Base-by-base conservation (phyloP, 2,888 invertebrate genomes). In the Pandemis heparana region DNA sequence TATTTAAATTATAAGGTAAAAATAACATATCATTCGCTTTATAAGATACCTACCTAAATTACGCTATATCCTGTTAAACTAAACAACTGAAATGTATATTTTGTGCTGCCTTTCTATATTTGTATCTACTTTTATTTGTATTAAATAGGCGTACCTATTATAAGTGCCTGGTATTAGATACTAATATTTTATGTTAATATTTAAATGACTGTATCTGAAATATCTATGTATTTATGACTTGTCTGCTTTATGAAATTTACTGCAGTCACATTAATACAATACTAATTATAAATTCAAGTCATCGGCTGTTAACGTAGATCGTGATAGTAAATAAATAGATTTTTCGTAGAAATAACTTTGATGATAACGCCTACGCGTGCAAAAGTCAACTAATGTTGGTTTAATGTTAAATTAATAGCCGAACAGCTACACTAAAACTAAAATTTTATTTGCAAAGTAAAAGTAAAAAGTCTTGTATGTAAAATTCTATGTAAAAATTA, bases 11-110 rank as follows among this genome's bases (percentile, higher is more conserved):
- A 79, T 91, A 90, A 91, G 91, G 87, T 88, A 86, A 89, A 81
- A 87, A 85, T 86, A 86, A 94, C 94, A 94, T 94, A 94, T 94
- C 94, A 94, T 92, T 94, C 93, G 94, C 94, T 94, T 94, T 92
- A 90, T 93, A 93, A 93, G 92, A 89, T 81, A 84, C 83, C 80
- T 86, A 84, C 82, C 81, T 82, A 82, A 83, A 82, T 84, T 83
- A 80, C 76, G 81, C 81, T 86, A 81, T 82, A 80, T 83, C 84
- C 83, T 86, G 85, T 85, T 85, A 82, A 83, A 83, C 78, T 75
- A 70, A 71, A 77, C 77, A 74, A 80, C 80, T 81, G 80, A 82
- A 82, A 84, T 81, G 80, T 82, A 85, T 87, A 89, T 87, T 87
- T 78, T 88, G 85, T 82, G 87, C 88, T 85, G 85, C 83, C 81